Evolutionary conservation across 2,888 invertebrate genomes (phyloP).

Genomic region (Hofmannophila pseudospretella): DNA sequence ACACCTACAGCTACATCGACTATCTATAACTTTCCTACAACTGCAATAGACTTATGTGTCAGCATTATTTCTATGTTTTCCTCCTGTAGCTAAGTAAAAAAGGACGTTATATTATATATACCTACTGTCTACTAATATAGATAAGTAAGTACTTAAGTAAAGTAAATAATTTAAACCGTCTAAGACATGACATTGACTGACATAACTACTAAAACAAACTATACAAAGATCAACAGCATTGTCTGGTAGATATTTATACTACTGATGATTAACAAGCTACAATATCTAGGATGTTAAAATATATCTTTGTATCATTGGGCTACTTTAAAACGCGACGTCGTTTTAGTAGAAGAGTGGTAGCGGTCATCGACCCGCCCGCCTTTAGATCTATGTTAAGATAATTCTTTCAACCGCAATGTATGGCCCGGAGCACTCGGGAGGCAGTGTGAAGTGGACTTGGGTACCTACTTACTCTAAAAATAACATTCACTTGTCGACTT

Average conservation of each 20-base stretch:
- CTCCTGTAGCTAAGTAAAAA: no score
- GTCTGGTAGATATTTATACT: background rate
- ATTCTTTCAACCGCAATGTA: slow-evolving; percentile 67
- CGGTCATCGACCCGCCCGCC: slow-evolving; percentile 54
- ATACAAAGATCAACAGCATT: slow-evolving; percentile 1
- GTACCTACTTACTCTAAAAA: slow-evolving; percentile 11
- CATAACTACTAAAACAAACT: background rate
- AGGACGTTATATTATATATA: no score
- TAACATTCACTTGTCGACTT: slow-evolving; percentile 13
- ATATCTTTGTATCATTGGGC: slow-evolving; percentile 15
- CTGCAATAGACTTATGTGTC: no score
- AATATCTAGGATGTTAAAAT: slow-evolving; percentile 2
- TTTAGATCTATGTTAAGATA: slow-evolving; percentile 70
- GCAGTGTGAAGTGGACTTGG: slow-evolving; percentile 25
- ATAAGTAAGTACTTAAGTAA: no score
- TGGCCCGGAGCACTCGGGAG: slow-evolving; percentile 50
- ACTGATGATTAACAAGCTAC: slow-evolving; percentile 8
- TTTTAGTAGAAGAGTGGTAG: slow-evolving; percentile 35
- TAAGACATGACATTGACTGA: slow-evolving; percentile 2
- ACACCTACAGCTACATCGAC: no score
- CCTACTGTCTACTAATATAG: no score
- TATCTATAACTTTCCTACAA: no score
- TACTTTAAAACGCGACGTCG: slow-evolving; percentile 34
- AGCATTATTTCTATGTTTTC: no score
- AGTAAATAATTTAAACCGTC: background rate